A percentile compares a stretch with the other conserved stretches of the same genome.
These are phyloP conservation scores for Neotoxoptera formosana DNA, from an alignment of 1,140 invertebrate genomes.

Conservation along the genomic window DNA sequence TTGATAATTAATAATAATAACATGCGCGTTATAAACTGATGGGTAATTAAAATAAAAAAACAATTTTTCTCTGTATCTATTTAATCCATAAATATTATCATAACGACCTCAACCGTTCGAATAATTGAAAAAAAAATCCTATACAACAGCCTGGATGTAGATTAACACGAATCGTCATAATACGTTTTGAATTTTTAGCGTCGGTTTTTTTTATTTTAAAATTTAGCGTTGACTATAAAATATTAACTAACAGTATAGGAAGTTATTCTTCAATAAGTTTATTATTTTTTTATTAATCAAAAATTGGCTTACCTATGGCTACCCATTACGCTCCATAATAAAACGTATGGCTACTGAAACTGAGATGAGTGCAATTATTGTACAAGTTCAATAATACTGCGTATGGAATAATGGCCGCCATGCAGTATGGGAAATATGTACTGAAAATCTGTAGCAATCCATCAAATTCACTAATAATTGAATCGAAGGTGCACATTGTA, in stretches of 20 bases:
- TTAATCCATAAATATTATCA: not conserved
- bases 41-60: not conserved
- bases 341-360: not conserved
- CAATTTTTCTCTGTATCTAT: not conserved
- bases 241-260: not conserved
- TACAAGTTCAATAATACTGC: not conserved
- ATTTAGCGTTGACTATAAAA: not conserved
- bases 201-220: not conserved
- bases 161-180: not conserved
- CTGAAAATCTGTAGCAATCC: not conserved
- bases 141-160: not conserved
- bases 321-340: not conserved
- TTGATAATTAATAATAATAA: not conserved
- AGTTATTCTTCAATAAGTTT: not conserved
- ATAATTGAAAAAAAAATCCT: not conserved
- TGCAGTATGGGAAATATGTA: not conserved
- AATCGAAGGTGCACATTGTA: not conserved
- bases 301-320: not conserved
- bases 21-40: not conserved
- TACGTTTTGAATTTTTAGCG: not conserved
- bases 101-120: not conserved
- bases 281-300: not conserved
- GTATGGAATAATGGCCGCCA: not conserved
- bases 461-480: not conserved
- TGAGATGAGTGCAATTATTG: not conserved